A percentile compares a stretch with the other conserved stretches of the same genome.
Evolutionary conservation across 1,140 invertebrate genomes (phyloP).

Genomic region (Triops longicaudatus): DNA sequence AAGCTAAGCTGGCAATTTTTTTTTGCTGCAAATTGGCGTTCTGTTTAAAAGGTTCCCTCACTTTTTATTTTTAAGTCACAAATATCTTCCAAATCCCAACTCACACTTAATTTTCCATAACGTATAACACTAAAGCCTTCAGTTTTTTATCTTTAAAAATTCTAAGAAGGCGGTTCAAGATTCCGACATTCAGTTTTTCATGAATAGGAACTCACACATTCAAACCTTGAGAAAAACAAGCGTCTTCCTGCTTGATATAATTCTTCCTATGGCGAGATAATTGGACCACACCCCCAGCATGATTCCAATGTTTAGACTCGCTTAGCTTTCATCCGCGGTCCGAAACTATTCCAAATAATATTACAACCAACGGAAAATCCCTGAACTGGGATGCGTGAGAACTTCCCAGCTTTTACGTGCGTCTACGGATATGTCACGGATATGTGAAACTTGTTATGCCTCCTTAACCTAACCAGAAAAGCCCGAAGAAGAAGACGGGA

Average conservation of each 20-base stretch:
- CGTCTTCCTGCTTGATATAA: not conserved
- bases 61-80: too few relatives aligned
- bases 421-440: not conserved
- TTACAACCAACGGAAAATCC: not conserved
- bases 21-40: too few relatives aligned
- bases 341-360: not conserved
- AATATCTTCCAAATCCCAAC: too few relatives aligned
- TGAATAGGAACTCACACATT: too few relatives aligned
- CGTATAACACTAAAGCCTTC: too few relatives aligned
- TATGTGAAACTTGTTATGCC: not conserved
- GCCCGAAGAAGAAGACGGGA: not conserved
- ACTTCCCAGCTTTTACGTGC: not conserved
- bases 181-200: too few relatives aligned
- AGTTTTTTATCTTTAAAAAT: too few relatives aligned
- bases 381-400: not conserved
- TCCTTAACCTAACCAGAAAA: not conserved
- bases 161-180: too few relatives aligned
- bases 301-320: not conserved
- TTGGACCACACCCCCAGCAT: slow-evolving; percentile 13
- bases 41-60: too few relatives aligned
- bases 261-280: slow-evolving; percentile 3
- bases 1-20: too few relatives aligned
- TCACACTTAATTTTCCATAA: too few relatives aligned
- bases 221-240: not conserved
- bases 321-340: not conserved